Percentiles rank a stretch among this genome's conserved stretches.
These are phyloP conservation scores for Gastracanthus pulcherrimus DNA, from an alignment of 2,888 invertebrate genomes.

Conservation along the genomic window DNA sequence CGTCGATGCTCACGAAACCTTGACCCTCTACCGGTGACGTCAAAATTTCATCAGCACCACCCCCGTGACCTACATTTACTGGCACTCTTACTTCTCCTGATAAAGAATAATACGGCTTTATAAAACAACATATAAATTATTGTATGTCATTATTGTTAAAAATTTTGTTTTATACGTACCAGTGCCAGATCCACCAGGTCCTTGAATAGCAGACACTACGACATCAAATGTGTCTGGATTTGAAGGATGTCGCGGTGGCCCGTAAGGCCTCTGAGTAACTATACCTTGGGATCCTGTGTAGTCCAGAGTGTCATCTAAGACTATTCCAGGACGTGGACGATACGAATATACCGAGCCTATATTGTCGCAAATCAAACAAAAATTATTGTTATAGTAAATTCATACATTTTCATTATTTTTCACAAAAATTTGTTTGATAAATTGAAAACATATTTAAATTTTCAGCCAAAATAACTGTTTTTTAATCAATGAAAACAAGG, in stretches of 20 bases:
- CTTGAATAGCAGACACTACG: slow-evolving; percentile 92
- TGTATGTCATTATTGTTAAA: not conserved
- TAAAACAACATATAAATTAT: not conserved
- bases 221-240: slow-evolving; percentile 91
- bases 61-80: slow-evolving; percentile 66
- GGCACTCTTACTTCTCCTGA: slow-evolving; percentile 72
- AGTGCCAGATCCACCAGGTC: slow-evolving; percentile 81
- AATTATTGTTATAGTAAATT: not conserved
- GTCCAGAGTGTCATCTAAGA: slow-evolving; percentile 85
- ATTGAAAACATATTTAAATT: no score
- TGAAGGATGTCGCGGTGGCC: slow-evolving; percentile 74
- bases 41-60: slow-evolving; percentile 85
- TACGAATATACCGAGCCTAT: slow-evolving; percentile 79
- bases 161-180: slow-evolving; percentile 59
- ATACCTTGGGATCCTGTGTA: slow-evolving; percentile 75
- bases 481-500: no score
- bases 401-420: not conserved
- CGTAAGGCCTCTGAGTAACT: slow-evolving; percentile 78
- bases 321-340: slow-evolving; percentile 90
- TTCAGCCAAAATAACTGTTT: no score
- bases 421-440: not conserved
- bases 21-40: slow-evolving; percentile 87
- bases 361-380: no score
- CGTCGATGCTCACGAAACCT: slow-evolving; percentile 94
- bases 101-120: not conserved